Evolutionary conservation across 2,113 vertebrate genomes (phyloP).

Genomic region (Bambusicola thoracicus): DNA sequence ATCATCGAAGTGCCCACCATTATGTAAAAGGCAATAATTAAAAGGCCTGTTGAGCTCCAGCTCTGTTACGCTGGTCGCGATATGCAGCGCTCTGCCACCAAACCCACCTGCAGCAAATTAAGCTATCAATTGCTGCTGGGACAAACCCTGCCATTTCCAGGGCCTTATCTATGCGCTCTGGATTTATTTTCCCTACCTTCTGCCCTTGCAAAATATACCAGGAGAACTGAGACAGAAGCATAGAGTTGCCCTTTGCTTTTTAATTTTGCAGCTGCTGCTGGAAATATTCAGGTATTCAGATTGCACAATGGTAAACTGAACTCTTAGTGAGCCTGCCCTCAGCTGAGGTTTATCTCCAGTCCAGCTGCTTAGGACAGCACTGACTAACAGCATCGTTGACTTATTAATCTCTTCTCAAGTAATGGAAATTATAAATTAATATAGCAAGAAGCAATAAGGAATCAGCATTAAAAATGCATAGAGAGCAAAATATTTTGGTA

Average conservation of each 20-base stretch:
- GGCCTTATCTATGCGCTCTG: too few species aligned
- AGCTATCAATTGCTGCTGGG: background rate
- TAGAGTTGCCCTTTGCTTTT: background rate
- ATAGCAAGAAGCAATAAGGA: constrained; percentile 19
- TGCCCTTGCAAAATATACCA: background rate
- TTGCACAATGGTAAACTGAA: background rate
- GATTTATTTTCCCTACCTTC: background rate
- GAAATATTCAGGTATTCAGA: background rate
- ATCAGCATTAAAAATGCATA: constrained; percentile 51
- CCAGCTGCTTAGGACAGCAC: constrained; percentile 51
- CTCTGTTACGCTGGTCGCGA: background rate
- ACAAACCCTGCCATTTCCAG: background rate
- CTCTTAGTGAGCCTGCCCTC: background rate
- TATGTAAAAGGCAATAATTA: background rate
- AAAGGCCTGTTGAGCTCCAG: background rate
- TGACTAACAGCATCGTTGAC: constrained; percentile 23
- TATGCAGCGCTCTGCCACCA: too few species aligned
- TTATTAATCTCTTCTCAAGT: constrained; percentile 26
- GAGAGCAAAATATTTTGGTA: constrained; percentile 4
- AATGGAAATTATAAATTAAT: constrained; percentile 30
- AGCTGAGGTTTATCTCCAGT: background rate
- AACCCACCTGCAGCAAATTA: background rate
- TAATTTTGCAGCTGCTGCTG: background rate
- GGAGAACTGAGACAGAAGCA: background rate
- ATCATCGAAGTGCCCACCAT: background rate